Base-by-base conservation (phyloP, 2,888 invertebrate species). In the Gymnocheta viridis region DNA sequence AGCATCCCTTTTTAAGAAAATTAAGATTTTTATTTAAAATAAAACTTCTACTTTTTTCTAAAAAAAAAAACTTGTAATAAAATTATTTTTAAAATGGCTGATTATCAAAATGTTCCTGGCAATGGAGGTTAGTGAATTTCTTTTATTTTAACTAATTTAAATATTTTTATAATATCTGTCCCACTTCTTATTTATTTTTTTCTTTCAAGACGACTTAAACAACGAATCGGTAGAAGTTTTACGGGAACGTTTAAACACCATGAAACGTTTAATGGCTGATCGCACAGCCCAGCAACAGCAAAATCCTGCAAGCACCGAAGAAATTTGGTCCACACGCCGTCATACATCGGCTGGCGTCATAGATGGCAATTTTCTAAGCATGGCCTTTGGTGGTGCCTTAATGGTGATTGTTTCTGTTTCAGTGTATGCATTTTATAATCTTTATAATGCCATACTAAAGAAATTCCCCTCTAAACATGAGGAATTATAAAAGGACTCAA, bases 221-320 rank as follows among this genome's bases (percentile, higher is more conserved):
- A 89, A 93, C 47, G 96, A 96, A 90, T 96, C 96, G 0, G 96
- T 97, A 69, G 97, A 97, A 89, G 96, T 96, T 88, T 91, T 97
- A 51, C 95, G 96, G 77, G 95, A 95, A 87, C 94, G 96, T 38
- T 91, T 97, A 19, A 95, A 95, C 27, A 94, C 95, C 17, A 97
- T 97, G 96, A 97, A 96, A 89, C 93, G 94, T 86, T 92, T 96
- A 91, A 96, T 97, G 95, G 95, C 95, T 66, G 96, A 96, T 87
- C 92, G 96, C 35, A 91, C 91, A 29, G 92, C 93, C 92, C 4
- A 93, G 93, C 89, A 91, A 78, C 91, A 91, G 83, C 70, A 93
- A 66, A 90, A 89, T 86, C 90, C 92, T 29, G 89, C 89, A 24
- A 89, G 87, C 41, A 92, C 91, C 2, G 92, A 92, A 85, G 91